Evolutionary conservation across 2,113 vertebrate genomes (phyloP).

Genomic region (Bufo gargarizans): DNA sequence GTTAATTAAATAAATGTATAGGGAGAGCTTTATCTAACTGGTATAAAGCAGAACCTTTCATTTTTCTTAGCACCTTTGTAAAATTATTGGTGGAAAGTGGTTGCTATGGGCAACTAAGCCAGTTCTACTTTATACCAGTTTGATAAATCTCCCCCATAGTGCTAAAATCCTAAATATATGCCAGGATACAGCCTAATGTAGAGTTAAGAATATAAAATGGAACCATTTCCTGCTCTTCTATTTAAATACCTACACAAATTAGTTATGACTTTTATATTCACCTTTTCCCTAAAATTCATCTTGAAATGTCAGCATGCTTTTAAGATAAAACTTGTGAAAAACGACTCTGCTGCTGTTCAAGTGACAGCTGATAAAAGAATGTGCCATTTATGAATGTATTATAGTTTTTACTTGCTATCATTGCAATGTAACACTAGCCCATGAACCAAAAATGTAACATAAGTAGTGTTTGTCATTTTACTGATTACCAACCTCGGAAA

Average conservation of each 20-base stretch:
- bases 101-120: too few species aligned
- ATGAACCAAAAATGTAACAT: slow-evolving; percentile 3
- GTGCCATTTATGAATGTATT: slow-evolving; percentile 1
- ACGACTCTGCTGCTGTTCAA: not conserved
- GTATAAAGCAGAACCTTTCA: too few species aligned
- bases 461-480: slow-evolving; percentile 3
- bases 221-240: not conserved
- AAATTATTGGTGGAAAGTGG: too few species aligned
- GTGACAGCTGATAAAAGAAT: slow-evolving; percentile 3
- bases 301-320: slow-evolving; percentile 8
- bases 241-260: not conserved
- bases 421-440: not conserved
- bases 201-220: not conserved
- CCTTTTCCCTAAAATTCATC: slow-evolving; percentile 8
- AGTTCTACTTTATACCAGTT: too few species aligned
- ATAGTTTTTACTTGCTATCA: slow-evolving; percentile 12
- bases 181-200: not conserved
- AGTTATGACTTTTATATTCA: not conserved
- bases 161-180: too few species aligned
- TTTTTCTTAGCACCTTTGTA: too few species aligned
- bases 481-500: not conserved
- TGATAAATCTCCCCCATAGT: too few species aligned
- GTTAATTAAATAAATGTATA: too few species aligned
- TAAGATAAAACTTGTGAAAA: slow-evolving; percentile 4
- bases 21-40: too few species aligned